Conservation (phyloP, 1,140 invertebrate species). For the Cydia pomonella region DNA sequence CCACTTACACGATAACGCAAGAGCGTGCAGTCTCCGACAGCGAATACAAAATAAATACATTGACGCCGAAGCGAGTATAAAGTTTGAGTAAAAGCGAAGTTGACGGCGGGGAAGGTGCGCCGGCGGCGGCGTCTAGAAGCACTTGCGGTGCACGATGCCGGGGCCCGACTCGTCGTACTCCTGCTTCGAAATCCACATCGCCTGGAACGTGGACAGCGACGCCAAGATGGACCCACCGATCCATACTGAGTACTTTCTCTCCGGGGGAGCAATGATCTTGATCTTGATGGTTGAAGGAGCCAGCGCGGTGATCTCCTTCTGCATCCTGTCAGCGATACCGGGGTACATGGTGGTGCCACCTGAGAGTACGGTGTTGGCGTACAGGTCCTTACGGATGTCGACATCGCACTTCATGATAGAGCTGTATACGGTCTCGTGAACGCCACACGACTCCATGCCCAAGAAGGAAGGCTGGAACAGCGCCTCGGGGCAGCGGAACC, state of each 20-base stretch:
- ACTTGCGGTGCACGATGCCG: constrained; percentile 97
- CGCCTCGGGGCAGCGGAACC: constrained; percentile 96
- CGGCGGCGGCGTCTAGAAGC: constrained; percentile 89
- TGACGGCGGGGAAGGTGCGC: constrained; percentile 23
- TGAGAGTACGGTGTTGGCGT: constrained; percentile 94
- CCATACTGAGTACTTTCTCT: constrained; percentile 91
- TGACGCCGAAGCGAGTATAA: constrained; percentile 39
- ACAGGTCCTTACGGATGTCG: constrained; percentile 94
- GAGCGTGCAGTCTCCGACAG: constrained; percentile 46
- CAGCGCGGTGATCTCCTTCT: constrained; percentile 93
- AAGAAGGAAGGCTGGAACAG: constrained; percentile 95
- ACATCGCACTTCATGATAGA: constrained; percentile 98
- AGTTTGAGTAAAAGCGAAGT: constrained; percentile 39
- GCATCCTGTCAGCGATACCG: constrained; percentile 89
- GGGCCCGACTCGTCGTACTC: constrained; percentile 97
- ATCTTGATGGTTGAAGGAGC: constrained; percentile 96
- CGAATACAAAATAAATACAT: constrained; percentile 46
- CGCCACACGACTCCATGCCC: constrained; percentile 95
- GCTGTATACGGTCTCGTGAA: constrained; percentile 96
- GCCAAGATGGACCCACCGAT: constrained; percentile 92
- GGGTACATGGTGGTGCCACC: constrained; percentile 92
- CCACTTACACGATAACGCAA: constrained; percentile 47
- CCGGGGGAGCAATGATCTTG: constrained; percentile 94
- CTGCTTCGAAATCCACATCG: constrained; percentile 98
- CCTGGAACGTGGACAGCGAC: constrained; percentile 92